Evolutionary conservation across 1,140 invertebrate species (phyloP).

Genomic region (Adelges cooleyi): DNA sequence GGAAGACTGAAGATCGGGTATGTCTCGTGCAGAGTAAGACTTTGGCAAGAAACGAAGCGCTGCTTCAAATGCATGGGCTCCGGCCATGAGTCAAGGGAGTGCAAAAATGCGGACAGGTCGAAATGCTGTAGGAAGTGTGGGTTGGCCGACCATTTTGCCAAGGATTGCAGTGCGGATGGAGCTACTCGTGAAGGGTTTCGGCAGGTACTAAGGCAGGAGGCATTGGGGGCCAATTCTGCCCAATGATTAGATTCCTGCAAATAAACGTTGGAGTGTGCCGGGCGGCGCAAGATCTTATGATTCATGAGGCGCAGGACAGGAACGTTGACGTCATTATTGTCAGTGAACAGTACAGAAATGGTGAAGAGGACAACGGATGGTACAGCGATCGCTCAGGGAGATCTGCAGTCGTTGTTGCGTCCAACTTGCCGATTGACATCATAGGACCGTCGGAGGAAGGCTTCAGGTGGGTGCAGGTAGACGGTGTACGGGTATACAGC

Average conservation of each 20-base stretch:
- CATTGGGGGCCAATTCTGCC: not conserved
- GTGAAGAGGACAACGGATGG: not conserved
- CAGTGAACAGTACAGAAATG: not conserved
- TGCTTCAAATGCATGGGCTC: no score
- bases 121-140: no score
- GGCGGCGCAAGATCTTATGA: not conserved
- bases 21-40: not conserved
- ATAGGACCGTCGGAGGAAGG: not conserved
- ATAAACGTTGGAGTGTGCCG: not conserved
- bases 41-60: no score
- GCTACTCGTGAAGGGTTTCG: no score
- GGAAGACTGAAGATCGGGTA: not conserved
- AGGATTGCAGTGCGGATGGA: no score
- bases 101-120: no score
- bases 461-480: not conserved
- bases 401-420: no score
- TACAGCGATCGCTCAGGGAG: not conserved
- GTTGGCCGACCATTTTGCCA: no score
- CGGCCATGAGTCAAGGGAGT: no score
- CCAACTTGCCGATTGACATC: no score
- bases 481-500: not conserved
- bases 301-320: not conserved
- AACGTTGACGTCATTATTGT: not conserved
- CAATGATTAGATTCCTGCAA: conserved; percentile 6
- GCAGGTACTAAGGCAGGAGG: not conserved